Evolutionary conservation across 2,888 invertebrate species (phyloP).

Genomic region (Andrena hattorfiana): DNA sequence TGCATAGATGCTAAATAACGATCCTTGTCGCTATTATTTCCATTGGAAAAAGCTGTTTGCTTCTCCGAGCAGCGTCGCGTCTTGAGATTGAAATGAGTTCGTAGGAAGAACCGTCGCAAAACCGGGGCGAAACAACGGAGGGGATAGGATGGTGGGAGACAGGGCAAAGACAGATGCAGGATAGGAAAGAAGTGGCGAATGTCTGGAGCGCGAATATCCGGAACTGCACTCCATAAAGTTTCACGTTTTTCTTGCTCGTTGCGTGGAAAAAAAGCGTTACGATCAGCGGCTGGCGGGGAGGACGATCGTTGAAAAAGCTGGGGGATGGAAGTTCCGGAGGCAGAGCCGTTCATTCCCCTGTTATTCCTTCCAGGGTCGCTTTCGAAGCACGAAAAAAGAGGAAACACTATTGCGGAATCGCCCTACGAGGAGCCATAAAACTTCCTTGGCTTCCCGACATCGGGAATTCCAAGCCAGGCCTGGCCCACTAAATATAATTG

Average conservation of each 20-base stretch:
- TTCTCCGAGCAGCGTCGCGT: background rate
- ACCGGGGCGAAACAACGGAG: background rate
- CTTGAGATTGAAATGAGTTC: background rate
- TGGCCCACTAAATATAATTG: constrained; percentile 27
- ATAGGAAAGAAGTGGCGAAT: background rate
- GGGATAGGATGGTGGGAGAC: background rate
- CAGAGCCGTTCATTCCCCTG: constrained; percentile 6
- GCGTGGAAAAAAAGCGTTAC: constrained; percentile 47
- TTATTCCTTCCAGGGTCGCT: constrained; percentile 18
- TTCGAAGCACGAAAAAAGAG: background rate
- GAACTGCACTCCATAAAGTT: constrained; percentile 49
- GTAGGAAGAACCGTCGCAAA: background rate
- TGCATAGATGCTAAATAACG: background rate
- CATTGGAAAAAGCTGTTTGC: background rate
- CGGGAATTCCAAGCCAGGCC: constrained; percentile 1
- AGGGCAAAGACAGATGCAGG: background rate
- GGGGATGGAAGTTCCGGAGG: constrained; percentile 9
- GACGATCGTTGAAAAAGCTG: constrained; percentile 13
- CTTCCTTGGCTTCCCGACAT: constrained; percentile 21
- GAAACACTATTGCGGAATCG: constrained; percentile 19
- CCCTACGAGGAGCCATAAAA: constrained; percentile 49
- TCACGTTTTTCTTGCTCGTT: constrained; percentile 18
- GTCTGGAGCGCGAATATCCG: constrained; percentile 11
- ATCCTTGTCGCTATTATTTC: background rate
- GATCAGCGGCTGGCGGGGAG: constrained; percentile 5